Conservation (phyloP, 1,140 invertebrate genomes). For the Heliconius melpomene region DNA sequence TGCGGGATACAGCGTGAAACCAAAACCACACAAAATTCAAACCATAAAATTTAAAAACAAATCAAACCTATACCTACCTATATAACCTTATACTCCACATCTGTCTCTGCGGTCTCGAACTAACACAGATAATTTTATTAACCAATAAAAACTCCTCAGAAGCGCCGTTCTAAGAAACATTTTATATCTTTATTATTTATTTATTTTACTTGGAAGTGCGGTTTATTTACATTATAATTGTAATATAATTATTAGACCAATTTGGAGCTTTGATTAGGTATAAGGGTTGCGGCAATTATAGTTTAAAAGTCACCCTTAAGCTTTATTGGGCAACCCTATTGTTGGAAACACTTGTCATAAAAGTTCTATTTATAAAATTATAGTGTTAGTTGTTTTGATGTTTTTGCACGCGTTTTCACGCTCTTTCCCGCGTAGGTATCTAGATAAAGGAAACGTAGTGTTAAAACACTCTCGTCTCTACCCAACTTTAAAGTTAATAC, state of each 20-base stretch:
- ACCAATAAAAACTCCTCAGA: neutral
- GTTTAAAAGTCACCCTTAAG: neutral
- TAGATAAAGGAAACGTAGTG: neutral
- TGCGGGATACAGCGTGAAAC: no score
- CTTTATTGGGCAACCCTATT: neutral
- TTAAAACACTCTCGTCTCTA: no score
- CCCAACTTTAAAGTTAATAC: no score
- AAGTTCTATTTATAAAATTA: neutral
- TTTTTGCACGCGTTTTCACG: neutral
- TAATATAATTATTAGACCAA: constrained; percentile 16
- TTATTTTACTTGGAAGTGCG: constrained; percentile 19
- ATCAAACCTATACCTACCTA: neutral
- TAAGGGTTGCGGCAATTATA: constrained; percentile 5
- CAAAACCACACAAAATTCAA: no score
- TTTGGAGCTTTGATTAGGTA: constrained; percentile 12
- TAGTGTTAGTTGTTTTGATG: no score
- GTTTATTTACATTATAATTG: constrained; percentile 19
- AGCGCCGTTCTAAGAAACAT: constrained; percentile 15
- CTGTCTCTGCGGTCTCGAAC: neutral
- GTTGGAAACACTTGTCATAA: neutral
- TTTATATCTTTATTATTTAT: constrained; percentile 21
- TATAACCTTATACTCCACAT: neutral
- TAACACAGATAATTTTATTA: constrained; percentile 7
- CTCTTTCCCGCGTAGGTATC: neutral
- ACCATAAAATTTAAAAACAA: no score